Conservation (phyloP, 2,797 vertebrate species). For the Gorsachius magnificus region DNA sequence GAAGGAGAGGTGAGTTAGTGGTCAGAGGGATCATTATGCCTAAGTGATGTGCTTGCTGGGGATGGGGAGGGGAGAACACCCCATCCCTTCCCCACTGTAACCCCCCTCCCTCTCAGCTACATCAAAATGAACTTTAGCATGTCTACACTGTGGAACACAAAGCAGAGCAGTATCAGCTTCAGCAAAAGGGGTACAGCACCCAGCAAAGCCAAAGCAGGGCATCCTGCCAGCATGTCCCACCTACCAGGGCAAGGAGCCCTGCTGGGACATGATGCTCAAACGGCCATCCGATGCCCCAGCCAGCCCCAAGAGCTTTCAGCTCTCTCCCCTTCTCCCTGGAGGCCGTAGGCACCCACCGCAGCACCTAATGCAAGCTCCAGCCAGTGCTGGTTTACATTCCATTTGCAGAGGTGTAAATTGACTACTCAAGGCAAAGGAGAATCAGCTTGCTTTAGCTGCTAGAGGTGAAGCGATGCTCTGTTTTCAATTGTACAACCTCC, state of each 20-base stretch:
- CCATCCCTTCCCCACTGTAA: background rate
- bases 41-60: accelerated
- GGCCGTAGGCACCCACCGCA: background rate
- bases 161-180: background rate
- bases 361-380: background rate
- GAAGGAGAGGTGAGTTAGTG: accelerated
- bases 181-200: background rate
- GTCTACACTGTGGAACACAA: accelerated
- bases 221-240: background rate
- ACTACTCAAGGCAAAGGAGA: background rate
- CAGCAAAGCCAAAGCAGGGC: background rate
- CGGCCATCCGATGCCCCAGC: accelerated
- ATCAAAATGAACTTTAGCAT: background rate
- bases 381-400: background rate
- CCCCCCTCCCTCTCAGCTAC: accelerated
- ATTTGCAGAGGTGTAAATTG: background rate
- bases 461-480: background rate
- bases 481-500: background rate
- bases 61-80: background rate
- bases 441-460: conserved; percentile 15
- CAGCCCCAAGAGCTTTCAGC: background rate
- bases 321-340: background rate
- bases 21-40: accelerated
- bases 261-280: background rate
- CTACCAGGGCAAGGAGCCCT: background rate